These are phyloP conservation scores for Hydrophis major DNA, from an alignment of 2,797 vertebrate species.

Conservation along the genomic window DNA sequence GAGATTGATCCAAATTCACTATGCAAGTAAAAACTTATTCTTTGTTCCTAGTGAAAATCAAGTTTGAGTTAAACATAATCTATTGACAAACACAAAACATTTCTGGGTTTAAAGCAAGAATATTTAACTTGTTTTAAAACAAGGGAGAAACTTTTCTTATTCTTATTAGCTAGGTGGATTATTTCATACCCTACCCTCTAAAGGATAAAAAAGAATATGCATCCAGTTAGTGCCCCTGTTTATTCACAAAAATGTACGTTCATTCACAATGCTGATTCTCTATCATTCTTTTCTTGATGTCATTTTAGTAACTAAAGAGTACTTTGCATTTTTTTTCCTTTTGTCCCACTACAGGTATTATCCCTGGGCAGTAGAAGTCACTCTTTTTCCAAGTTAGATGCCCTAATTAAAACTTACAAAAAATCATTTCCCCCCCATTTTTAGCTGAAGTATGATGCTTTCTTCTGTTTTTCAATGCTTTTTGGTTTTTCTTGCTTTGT, in stretches of 20 bases:
- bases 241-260: background rate
- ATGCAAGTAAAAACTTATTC: background rate
- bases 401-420: background rate
- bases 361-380: background rate
- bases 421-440: background rate
- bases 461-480: background rate
- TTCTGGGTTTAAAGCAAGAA: background rate
- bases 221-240: background rate
- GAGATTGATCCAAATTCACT: background rate
- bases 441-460: background rate
- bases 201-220: background rate
- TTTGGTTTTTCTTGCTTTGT: background rate
- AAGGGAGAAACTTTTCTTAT: background rate
- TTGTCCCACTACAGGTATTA: background rate
- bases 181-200: background rate
- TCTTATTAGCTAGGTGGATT: background rate
- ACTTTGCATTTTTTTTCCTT: background rate
- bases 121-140: background rate
- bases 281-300: background rate
- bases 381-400: background rate
- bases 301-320: background rate
- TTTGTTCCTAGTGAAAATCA: background rate
- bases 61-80: background rate
- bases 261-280: background rate
- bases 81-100: background rate